Base-by-base conservation (phyloP, 2,888 invertebrate species). In the Penaeus monodon region DNA sequence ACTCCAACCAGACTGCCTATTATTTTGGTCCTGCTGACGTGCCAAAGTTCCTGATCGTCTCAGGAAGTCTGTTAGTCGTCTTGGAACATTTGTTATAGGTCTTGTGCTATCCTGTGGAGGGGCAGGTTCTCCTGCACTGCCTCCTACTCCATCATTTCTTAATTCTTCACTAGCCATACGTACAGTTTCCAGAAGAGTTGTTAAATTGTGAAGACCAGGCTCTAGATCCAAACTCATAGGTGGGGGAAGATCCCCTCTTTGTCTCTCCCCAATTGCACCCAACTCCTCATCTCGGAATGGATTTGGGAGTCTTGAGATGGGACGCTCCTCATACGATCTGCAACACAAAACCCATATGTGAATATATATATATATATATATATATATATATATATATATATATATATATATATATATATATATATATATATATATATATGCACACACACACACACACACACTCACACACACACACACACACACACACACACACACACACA, bases 241-340 rank as follows among this genome's bases (percentile, higher is more conserved):
- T 12, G 84, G 66, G n/a, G 86, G 78, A 1, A 82, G 49, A 33
- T 78, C 57, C 17, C 33, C 76, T n/a, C 57, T 27, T 7, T 27
- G 29, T 44, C 66, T n/a, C 49, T 77, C 70, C 24, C 82, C 57
- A 49, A 73, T 33, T n/a, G 57, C 83, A 8, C n/a, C 85, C 2
- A 64, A 63, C 66, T 81, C 85, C n/a, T 84, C 86, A 27, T 86
- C 89, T n/a, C 89, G 81, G 84, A 89, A 89, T 27, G 89, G 89
- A 68, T 89, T 89, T 20, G 86, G 89, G 14, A 89, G 82, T 33
- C 89, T 84, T 8, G 89, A 89, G 64, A 89, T 89, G 49, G 89
- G 89, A 44, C 89, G 84, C 84, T 89, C 89, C 78, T 89, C 89
- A 57, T 89, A 87, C 12, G 86, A 87, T 70, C 89, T 89, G 80